A percentile compares a stretch with the other conserved stretches of the same genome.
phyloP scores from a whole-genome alignment of 2,888 invertebrate species.

The Flabesymbios commensalis region DNA sequence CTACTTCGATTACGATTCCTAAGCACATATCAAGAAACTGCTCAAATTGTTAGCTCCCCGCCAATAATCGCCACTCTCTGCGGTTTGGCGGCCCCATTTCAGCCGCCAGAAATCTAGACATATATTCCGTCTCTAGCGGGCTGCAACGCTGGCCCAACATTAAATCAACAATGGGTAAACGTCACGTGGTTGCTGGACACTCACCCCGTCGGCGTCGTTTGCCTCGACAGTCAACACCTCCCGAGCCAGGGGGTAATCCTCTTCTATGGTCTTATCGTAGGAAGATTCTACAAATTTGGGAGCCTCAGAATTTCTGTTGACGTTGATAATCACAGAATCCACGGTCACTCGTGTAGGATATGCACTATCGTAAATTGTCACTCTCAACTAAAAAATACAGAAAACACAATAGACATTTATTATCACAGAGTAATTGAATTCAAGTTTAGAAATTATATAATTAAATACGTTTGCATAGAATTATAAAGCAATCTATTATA shows the following conservation, averaged over 20 bases:
- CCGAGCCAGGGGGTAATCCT: constrained; percentile 37
- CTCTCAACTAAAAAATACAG: constrained; percentile 24
- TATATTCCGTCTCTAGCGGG: no score
- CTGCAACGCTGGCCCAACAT: no score
- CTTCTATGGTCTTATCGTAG: constrained; percentile 38
- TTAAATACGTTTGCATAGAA: no score
- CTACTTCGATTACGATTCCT: no score
- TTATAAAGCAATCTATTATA: no score
- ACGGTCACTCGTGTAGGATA: constrained; percentile 41
- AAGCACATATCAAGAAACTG: no score
- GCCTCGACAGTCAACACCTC: constrained; percentile 42
- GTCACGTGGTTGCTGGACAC: constrained; percentile 23
- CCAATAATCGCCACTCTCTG: no score
- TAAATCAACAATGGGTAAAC: no score
- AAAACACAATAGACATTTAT: not conserved
- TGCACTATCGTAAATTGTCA: constrained; percentile 44
- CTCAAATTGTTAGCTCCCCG: no score
- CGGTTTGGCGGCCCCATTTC: no score
- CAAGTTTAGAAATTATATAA: not conserved
- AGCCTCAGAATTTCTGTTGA: constrained; percentile 47
- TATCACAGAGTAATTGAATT: not conserved
- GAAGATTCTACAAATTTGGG: constrained; percentile 38
- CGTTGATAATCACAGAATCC: constrained; percentile 45
- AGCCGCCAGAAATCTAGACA: no score
- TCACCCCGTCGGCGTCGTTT: constrained; percentile 46